Evolutionary conservation across 2,113 vertebrate species (phyloP).

Genomic region (Poecile atricapillus): DNA sequence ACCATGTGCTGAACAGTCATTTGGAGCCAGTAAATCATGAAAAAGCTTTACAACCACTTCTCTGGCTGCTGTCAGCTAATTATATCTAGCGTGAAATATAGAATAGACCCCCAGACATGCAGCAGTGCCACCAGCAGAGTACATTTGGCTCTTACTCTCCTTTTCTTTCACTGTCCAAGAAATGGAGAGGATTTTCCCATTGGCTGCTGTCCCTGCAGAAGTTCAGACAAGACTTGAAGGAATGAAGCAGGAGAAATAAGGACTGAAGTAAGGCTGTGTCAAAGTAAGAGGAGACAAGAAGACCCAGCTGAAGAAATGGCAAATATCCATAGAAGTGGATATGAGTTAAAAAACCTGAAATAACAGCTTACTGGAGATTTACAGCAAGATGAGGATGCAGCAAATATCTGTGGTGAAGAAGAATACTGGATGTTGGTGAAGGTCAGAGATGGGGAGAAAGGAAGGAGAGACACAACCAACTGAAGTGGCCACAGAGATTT

Average conservation of each 20-base stretch:
- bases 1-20: not conserved
- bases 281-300: not conserved
- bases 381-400: not conserved
- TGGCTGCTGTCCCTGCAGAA: not conserved
- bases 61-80: not conserved
- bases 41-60: not conserved
- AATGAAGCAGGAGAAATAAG: not conserved
- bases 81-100: not conserved
- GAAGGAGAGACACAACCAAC: not conserved
- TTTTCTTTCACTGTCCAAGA: not conserved
- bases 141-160: not conserved
- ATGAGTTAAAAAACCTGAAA: not conserved
- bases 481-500: not conserved
- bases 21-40: not conserved
- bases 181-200: not conserved
- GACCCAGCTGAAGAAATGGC: not conserved
- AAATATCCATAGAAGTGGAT: not conserved
- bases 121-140: not conserved
- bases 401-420: not conserved
- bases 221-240: not conserved
- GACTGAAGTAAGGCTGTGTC: not conserved
- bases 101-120: not conserved
- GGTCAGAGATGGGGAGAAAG: not conserved
- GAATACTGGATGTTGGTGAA: not conserved
- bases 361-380: not conserved